Evolutionary conservation across 2,888 invertebrate species (phyloP), one percentile per base, ranked within the genome.

Genomic region (Gibbula magus): DNA sequence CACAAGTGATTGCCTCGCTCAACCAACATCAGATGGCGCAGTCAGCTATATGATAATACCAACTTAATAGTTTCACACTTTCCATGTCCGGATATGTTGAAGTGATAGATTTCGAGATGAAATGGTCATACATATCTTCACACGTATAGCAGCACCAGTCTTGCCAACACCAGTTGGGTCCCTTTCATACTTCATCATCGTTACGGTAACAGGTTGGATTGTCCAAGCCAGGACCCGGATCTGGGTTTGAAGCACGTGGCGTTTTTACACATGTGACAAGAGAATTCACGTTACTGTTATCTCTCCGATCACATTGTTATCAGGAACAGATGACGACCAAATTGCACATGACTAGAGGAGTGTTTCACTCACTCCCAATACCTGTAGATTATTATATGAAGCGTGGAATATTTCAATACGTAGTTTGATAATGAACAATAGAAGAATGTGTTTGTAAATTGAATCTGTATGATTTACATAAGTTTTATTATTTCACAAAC

Each of bases 111-210:
- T 13, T 29, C 16, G 29, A 61, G 61, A 61, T 61, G 61, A 61
- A 25, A 61, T 61, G 61, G 18, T 61, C 25, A 61, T 61, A 61
- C 25, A 61, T 61, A 61, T 61, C 61, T 61, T 61, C 61, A 61
- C 61, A 29, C 61, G 61, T 61, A 13, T 16, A 7, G 3, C 61
- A 25, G 29, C 61, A 61, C 29, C 25, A 0, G 2, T 29, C 61
- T 25, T 25, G 16, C 61, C 13, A 13, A 61, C 61, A 61, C 4
- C 29, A 61, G 29, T 61, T 61, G 29, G 10, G 10, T 25, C 61
- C 61, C 61, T 22, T 61, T 13, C 16, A 5, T 29, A 16, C 25
- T 61, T 61, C 10, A 7, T 61, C 29, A 61, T 29, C 61, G 13
- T 18, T 22, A 61, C 7, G 16, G n/a, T 61, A 16, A 10, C 29